Evolutionary conservation across 2,797 vertebrate genomes (phyloP).

Genomic region (Anabacerthia variegaticeps): DNA sequence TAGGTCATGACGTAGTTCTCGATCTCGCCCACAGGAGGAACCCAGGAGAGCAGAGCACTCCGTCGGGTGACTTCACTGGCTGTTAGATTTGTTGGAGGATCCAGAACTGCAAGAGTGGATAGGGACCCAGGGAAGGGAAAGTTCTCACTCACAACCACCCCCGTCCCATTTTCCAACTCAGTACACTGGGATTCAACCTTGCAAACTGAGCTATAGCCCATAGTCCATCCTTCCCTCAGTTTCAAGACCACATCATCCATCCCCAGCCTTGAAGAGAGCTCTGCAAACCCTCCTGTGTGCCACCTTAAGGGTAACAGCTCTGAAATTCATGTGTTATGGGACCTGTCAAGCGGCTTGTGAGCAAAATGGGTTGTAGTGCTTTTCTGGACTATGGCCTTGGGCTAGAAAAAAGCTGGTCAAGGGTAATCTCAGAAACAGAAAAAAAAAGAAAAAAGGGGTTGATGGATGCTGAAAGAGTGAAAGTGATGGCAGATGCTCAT

Average conservation of each 20-base stretch:
- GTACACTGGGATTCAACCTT: not conserved
- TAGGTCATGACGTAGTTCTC: slow-evolving; percentile 97
- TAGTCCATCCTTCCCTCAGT: not conserved
- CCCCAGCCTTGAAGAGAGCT: not conserved
- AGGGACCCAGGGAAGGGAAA: not conserved
- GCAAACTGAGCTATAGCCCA: not conserved
- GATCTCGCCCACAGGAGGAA: slow-evolving; percentile 87
- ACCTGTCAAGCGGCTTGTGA: not conserved
- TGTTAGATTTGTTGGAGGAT: slow-evolving; percentile 90
- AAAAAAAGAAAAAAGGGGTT: not conserved
- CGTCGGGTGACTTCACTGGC: slow-evolving; percentile 92
- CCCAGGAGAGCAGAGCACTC: slow-evolving; percentile 94
- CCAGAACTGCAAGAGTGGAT: slow-evolving; percentile 83
- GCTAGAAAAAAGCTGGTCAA: not conserved
- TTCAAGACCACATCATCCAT: not conserved
- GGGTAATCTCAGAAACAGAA: not conserved
- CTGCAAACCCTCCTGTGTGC: not conserved
- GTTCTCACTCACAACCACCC: not conserved
- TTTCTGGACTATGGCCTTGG: not conserved
- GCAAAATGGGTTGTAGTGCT: not conserved
- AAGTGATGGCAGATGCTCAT: not conserved
- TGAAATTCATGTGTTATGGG: not conserved
- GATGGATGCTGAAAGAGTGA: not conserved
- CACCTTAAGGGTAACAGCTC: not conserved
- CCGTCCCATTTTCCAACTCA: not conserved